Evolutionary conservation across 2,113 vertebrate species (phyloP).

Genomic region (Lipotes vexillifer): DNA sequence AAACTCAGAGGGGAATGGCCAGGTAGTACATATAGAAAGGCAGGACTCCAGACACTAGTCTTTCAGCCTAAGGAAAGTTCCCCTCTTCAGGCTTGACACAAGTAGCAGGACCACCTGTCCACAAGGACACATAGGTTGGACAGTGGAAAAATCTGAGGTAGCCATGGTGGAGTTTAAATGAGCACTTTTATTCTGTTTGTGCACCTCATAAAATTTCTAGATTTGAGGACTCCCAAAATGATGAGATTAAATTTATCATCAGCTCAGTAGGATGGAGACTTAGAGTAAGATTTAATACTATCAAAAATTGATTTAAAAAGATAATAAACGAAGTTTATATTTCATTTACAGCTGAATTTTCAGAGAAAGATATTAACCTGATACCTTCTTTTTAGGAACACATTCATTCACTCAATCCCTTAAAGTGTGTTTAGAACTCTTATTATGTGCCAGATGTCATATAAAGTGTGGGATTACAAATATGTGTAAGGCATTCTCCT

Average conservation of each 20-base stretch:
- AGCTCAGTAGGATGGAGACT: neutral
- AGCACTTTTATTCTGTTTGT: neutral
- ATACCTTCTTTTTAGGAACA: neutral
- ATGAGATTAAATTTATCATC: neutral
- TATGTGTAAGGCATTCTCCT: neutral
- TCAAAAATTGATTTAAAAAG: neutral
- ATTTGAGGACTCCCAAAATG: neutral
- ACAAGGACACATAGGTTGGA: rapidly evolving
- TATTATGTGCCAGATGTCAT: neutral
- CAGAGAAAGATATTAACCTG: neutral
- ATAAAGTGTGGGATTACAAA: neutral
- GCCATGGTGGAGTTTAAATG: neutral
- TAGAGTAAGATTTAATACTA: neutral
- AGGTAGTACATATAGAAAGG: neutral
- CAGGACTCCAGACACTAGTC: no score
- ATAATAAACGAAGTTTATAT: neutral
- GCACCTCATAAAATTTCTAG: neutral
- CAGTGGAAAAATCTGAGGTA: neutral
- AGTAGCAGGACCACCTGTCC: neutral
- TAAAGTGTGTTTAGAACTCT: neutral
- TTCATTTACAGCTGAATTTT: neutral
- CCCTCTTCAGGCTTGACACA: neutral
- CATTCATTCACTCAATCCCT: neutral
- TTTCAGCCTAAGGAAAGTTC: neutral
- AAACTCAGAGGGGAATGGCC: neutral